Percentiles rank a stretch among this genome's conserved stretches.
Conservation (phyloP, 2,113 vertebrate species). For the Corythaixoides concolor region DNA sequence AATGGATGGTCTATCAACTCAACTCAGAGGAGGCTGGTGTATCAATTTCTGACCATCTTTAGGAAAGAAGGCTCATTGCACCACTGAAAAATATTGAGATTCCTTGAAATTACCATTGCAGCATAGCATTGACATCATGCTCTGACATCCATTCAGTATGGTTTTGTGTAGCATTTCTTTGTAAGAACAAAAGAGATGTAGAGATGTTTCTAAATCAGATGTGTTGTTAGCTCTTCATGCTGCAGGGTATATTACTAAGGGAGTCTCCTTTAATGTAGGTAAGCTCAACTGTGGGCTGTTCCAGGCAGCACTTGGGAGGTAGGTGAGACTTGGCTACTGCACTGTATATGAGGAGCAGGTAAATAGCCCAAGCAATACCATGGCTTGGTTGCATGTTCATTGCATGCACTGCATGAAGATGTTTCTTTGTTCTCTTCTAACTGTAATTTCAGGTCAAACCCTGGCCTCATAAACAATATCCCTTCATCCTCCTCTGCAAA, state of each 20-base stretch:
- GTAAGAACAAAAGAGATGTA: not conserved
- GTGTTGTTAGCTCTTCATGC: not conserved
- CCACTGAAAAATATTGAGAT: not conserved
- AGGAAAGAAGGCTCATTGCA: not conserved
- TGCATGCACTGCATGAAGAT: not conserved
- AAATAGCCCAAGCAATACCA: not conserved
- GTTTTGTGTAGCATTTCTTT: not conserved
- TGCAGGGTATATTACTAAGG: too few species aligned
- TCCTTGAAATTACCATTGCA: not conserved
- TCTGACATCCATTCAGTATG: accelerated
- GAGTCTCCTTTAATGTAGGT: not conserved
- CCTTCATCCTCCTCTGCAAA: not conserved
- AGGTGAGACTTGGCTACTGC: not conserved
- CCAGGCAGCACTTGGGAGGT: not conserved
- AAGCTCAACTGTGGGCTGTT: not conserved
- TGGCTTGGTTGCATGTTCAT: not conserved
- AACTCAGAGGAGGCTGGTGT: not conserved
- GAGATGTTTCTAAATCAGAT: not conserved
- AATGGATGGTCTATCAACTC: not conserved
- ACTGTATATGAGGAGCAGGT: not conserved
- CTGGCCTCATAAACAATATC: not conserved
- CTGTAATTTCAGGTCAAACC: not conserved
- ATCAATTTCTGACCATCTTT: not conserved
- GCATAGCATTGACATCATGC: accelerated
- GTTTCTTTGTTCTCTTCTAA: not conserved